phyloP scores from a whole-genome alignment of 2,888 invertebrate species.

The Metallyticus violacea region DNA sequence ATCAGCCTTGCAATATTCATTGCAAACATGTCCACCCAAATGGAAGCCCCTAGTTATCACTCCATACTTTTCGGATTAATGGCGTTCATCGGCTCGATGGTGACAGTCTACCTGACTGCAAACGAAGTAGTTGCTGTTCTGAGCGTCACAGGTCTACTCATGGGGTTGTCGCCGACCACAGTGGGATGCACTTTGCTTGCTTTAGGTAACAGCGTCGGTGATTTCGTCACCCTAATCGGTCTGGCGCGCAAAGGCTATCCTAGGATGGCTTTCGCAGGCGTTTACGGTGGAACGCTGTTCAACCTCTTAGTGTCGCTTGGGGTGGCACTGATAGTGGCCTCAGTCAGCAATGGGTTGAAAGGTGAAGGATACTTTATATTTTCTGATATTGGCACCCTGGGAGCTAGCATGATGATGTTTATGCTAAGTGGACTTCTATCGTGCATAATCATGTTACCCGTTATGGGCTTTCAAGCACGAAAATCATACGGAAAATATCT shows the following conservation, averaged over 20 bases:
- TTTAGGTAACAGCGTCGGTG: constrained; percentile 37
- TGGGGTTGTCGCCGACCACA: not conserved
- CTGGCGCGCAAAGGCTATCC: constrained; percentile 62
- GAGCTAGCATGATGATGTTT: constrained; percentile 47
- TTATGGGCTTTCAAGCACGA: constrained; percentile 49
- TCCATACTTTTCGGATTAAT: not conserved
- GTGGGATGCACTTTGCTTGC: not conserved
- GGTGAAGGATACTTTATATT: constrained; percentile 9
- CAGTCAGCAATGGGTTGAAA: not conserved
- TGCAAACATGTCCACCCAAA: not conserved
- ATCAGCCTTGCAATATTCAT: not conserved
- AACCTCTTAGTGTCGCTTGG: constrained; percentile 52
- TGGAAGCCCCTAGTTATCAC: not conserved
- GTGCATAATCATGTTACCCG: constrained; percentile 49
- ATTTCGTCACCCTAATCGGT: constrained; percentile 58
- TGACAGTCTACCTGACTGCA: not conserved
- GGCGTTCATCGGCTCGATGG: not conserved
- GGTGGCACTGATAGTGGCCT: not conserved
- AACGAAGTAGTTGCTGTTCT: not conserved
- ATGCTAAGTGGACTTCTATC: constrained; percentile 47
- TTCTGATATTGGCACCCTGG: constrained; percentile 47
- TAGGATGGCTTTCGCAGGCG: constrained; percentile 64
- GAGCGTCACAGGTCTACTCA: not conserved
- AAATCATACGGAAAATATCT: constrained; percentile 51
- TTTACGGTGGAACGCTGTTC: constrained; percentile 66